A percentile compares a stretch with the other conserved stretches of the same genome.
phyloP scores from a whole-genome alignment of 2,113 vertebrate genomes.

The Phainopepla nitens region DNA sequence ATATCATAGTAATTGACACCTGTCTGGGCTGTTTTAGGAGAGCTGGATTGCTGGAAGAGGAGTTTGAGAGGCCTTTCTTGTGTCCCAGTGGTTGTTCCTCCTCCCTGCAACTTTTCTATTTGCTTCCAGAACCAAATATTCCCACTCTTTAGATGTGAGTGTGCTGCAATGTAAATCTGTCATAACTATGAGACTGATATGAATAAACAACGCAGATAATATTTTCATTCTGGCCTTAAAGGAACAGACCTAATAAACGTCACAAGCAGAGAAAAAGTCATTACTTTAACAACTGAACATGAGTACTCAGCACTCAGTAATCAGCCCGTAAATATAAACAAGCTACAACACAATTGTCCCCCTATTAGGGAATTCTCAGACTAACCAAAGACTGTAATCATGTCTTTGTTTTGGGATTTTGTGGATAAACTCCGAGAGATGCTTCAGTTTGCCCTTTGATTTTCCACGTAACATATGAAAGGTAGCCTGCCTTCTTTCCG shows the following conservation, averaged over 20 bases:
- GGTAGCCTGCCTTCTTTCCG: neutral
- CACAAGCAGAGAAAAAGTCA: neutral
- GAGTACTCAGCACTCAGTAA: neutral
- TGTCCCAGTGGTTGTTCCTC: neutral
- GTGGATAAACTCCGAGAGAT: neutral
- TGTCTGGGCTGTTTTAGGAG: neutral
- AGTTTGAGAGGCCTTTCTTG: neutral
- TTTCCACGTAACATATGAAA: neutral
- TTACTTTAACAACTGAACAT: neutral
- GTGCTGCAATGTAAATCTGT: neutral
- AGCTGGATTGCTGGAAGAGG: neutral
- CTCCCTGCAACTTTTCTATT: neutral
- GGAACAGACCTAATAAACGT: neutral
- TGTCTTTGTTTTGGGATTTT: neutral
- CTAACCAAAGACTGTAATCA: neutral
- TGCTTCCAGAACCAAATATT: neutral
- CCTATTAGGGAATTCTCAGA: neutral
- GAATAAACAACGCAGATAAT: constrained; percentile 32
- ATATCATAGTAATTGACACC: neutral
- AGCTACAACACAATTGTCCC: neutral
- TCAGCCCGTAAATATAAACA: neutral
- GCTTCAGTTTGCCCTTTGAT: neutral
- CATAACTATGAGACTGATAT: neutral
- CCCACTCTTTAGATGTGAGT: neutral
- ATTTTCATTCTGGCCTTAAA: neutral